These are phyloP conservation scores for Gobius niger DNA, from an alignment of 2,113 vertebrate genomes.

Conservation along the genomic window DNA sequence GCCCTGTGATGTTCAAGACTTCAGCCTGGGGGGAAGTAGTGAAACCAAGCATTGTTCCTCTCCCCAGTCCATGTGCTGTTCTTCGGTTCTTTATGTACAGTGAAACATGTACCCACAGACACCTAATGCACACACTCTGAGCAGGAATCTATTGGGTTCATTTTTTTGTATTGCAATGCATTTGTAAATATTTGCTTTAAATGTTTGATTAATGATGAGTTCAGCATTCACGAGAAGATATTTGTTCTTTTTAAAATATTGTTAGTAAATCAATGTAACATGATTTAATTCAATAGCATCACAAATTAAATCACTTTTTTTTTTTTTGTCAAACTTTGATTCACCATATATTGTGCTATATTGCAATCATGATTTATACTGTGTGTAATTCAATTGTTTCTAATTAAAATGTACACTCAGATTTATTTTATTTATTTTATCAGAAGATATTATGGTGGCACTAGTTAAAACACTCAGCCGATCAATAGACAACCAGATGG, in stretches of 20 bases:
- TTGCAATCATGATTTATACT: background rate
- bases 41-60: constrained; percentile 43
- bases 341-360: background rate
- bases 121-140: constrained; percentile 23
- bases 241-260: too few relatives aligned
- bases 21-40: constrained; percentile 39
- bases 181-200: too few relatives aligned
- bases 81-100: constrained; percentile 55
- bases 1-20: constrained; percentile 41
- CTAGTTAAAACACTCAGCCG: constrained; percentile 5
- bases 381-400: background rate
- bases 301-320: too few relatives aligned
- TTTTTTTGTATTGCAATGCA: too few relatives aligned
- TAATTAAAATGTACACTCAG: background rate
- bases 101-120: constrained; percentile 58
- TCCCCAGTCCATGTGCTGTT: constrained; percentile 38
- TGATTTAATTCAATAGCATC: background rate
- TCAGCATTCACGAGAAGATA: background rate
- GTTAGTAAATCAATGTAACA: background rate
- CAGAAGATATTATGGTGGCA: background rate
- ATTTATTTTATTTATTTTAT: background rate
- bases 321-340: too few relatives aligned
- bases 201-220: too few relatives aligned
- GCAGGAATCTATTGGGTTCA: too few relatives aligned
- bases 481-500: constrained; percentile 10